These are phyloP conservation scores for Meghimatium bilineatum DNA, from an alignment of 2,888 invertebrate species.

Conservation along the genomic window DNA sequence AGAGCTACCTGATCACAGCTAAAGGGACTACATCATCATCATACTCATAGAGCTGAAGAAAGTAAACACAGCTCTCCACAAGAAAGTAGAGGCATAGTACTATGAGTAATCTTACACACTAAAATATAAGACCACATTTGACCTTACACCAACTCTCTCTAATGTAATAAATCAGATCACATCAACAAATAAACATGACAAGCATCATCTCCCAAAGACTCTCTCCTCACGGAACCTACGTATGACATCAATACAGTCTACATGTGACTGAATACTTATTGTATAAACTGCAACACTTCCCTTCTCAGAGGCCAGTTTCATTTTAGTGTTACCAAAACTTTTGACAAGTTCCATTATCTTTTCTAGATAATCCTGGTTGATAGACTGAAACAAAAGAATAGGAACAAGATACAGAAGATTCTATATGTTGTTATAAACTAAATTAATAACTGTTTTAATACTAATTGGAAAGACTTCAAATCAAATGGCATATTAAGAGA, in stretches of 20 bases:
- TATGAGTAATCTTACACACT: too few species aligned
- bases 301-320: conserved; percentile 18
- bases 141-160: background rate
- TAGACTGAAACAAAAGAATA: background rate
- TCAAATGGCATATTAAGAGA: too few species aligned
- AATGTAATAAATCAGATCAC: background rate
- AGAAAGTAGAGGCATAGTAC: too few species aligned
- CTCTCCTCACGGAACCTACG: background rate
- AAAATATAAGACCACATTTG: too few species aligned
- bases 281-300: conserved; percentile 15
- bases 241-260: conserved; percentile 5
- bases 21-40: too few species aligned
- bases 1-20: too few species aligned
- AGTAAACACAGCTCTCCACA: too few species aligned
- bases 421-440: too few species aligned
- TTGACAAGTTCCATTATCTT: background rate
- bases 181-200: background rate
- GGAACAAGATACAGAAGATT: too few species aligned
- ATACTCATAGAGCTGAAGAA: too few species aligned
- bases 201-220: background rate
- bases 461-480: too few species aligned
- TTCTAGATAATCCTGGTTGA: background rate
- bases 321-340: conserved; percentile 3
- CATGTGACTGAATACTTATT: conserved; percentile 3
- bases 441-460: too few species aligned